Evolutionary conservation across 2,888 invertebrate genomes (phyloP), one percentile per base, ranked within the genome.

Genomic region (Junonia oenone): DNA sequence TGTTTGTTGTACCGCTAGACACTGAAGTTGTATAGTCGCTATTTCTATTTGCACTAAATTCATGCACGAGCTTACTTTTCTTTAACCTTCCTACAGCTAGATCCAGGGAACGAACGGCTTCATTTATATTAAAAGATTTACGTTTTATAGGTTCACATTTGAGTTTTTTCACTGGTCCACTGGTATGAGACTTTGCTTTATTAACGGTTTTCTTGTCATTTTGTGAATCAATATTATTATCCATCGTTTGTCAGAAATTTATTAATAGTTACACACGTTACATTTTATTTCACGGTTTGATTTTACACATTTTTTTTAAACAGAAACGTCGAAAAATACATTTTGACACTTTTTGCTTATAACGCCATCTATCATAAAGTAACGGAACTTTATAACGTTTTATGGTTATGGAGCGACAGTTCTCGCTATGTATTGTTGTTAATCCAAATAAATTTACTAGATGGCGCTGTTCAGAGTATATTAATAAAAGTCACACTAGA

Each of bases 81-180:
- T 86, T 86, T 37, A 84, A 57, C 53, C 79, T 73, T 15, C 75
- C 72, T 33, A 83, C 63, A 9, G 78, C 80, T 45, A 79, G 61
- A 49, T 88, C 87, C 52, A 85, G 60, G 1, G 86, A 81, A 54
- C 66, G 73, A 14, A 80, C 81, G 0, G 81, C 81, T 29, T 83
- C 85, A 51, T 83, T 83, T 33, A 71, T 63, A 55, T 73, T 75
- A 55, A 79, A 76, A 0, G 83, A 79, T 64, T 83, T 86, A 15
- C 81, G 76, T 63, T 83, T 84, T 8, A 62, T 56, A 1, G 75
- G 61, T 47, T 80, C 81, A 31, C 58, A 72, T 63, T 67, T 76
- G 0, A 68, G 29, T 61, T 72, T 78, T 47, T 67, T 49, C 6
- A 66, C 53, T 9, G 67, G 58, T 40, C 68, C 64, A 55, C 50